Evolutionary conservation across 2,797 vertebrate species (phyloP).

Genomic region (Tokudaia tokunoshimensis): DNA sequence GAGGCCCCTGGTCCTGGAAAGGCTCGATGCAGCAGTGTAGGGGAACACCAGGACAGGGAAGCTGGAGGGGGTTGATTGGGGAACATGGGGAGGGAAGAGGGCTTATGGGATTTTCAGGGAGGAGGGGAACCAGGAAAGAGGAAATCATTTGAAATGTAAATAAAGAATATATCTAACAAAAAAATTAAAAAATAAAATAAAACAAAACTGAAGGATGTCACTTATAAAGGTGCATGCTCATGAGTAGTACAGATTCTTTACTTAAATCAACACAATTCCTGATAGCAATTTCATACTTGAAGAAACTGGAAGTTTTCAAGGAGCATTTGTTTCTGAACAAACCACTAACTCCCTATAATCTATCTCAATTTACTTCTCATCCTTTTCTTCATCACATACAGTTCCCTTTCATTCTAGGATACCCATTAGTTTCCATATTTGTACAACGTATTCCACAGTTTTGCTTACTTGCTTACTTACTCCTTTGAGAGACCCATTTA

Average conservation of each 20-base stretch:
- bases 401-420: not conserved
- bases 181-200: no score
- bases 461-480: not conserved
- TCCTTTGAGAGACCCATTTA: not conserved
- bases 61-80: no score
- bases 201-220: not conserved
- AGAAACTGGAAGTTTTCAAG: constrained; percentile 18
- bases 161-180: no score
- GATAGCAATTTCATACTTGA: constrained; percentile 5
- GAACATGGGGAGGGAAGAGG: no score
- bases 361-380: constrained; percentile 5
- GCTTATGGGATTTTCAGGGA: no score
- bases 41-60: no score
- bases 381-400: constrained; percentile 8
- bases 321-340: constrained; percentile 13
- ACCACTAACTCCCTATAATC: not conserved
- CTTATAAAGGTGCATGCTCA: constrained; percentile 20
- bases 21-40: no score
- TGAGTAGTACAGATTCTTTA: not conserved
- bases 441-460: not conserved
- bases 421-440: not conserved
- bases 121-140: no score
- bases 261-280: constrained; percentile 10
- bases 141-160: no score
- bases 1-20: no score